Conservation (phyloP, 2,797 vertebrate species). For the Alcedo quadribrachys region DNA sequence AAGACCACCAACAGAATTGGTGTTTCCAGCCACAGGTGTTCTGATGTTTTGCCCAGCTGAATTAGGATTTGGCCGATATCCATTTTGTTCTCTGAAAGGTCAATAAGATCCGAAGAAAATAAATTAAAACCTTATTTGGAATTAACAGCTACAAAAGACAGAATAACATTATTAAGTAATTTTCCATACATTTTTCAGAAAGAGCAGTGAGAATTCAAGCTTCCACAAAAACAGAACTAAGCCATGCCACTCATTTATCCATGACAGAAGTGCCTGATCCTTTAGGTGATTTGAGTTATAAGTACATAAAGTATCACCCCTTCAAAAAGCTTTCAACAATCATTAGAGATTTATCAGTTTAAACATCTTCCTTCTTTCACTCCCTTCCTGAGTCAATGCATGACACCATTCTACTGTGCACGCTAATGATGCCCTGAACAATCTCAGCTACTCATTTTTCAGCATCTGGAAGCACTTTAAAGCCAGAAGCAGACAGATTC, state of each 20-base stretch:
- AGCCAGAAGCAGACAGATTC: background rate
- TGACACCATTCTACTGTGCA: background rate
- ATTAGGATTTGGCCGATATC: constrained; percentile 87
- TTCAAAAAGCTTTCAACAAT: background rate
- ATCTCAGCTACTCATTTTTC: background rate
- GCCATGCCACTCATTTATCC: background rate
- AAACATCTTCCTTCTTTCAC: background rate
- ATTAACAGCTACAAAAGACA: background rate
- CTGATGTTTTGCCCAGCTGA: constrained; percentile 81
- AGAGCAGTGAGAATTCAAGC: background rate
- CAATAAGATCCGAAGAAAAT: constrained; percentile 11
- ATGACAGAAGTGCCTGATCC: background rate
- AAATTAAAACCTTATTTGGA: background rate
- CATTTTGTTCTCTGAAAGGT: constrained; percentile 89
- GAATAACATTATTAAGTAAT: background rate
- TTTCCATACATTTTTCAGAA: background rate
- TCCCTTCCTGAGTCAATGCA: background rate
- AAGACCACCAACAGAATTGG: constrained; percentile 83
- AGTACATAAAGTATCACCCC: background rate
- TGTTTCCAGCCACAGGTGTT: constrained; percentile 81
- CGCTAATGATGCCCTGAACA: background rate
- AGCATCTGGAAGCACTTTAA: background rate
- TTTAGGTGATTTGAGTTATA: background rate
- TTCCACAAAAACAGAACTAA: background rate
- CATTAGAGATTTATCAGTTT: background rate